Conservation (phyloP, 1,140 invertebrate species). For the Teleogryllus occipitalis region DNA sequence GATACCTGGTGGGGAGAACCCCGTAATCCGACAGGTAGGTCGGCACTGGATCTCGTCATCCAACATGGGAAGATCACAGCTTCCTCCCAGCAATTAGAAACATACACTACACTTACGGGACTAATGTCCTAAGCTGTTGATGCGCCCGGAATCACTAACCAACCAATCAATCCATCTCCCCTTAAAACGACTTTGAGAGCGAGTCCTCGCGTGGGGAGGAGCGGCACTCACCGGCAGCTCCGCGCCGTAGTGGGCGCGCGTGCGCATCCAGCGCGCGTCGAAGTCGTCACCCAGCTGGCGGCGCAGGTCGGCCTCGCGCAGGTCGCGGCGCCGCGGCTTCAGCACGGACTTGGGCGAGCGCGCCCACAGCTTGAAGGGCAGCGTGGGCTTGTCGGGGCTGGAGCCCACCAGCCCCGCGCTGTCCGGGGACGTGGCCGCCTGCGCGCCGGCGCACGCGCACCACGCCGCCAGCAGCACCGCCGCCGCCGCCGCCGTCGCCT, state of each 20-base stretch:
- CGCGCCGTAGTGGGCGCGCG: not conserved
- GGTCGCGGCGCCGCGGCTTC: slow-evolving; percentile 28
- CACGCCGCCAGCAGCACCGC: not conserved
- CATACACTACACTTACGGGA: too few relatives aligned
- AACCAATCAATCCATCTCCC: too few relatives aligned
- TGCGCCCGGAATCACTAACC: too few relatives aligned
- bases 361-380: slow-evolving; percentile 29
- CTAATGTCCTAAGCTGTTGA: too few relatives aligned
- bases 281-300: slow-evolving; percentile 28
- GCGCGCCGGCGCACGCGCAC: not conserved
- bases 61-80: too few relatives aligned
- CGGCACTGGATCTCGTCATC: too few relatives aligned
- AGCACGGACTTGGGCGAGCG: slow-evolving; percentile 27
- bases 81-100: too few relatives aligned
- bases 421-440: slow-evolving; percentile 11
- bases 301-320: slow-evolving; percentile 27
- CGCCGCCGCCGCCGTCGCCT: not conserved
- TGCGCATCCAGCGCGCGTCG: slow-evolving; percentile 31
- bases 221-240: not conserved
- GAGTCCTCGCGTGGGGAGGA: not conserved
- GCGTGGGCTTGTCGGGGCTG: slow-evolving; percentile 6
- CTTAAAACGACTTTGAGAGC: too few relatives aligned
- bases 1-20: too few relatives aligned
- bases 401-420: slow-evolving; percentile 20
- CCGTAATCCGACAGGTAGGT: too few relatives aligned